Percentiles rank a stretch among this genome's conserved stretches.
These are phyloP conservation scores for Misgurnus anguillicaudatus DNA, from an alignment of 2,113 vertebrate genomes.

Conservation along the genomic window DNA sequence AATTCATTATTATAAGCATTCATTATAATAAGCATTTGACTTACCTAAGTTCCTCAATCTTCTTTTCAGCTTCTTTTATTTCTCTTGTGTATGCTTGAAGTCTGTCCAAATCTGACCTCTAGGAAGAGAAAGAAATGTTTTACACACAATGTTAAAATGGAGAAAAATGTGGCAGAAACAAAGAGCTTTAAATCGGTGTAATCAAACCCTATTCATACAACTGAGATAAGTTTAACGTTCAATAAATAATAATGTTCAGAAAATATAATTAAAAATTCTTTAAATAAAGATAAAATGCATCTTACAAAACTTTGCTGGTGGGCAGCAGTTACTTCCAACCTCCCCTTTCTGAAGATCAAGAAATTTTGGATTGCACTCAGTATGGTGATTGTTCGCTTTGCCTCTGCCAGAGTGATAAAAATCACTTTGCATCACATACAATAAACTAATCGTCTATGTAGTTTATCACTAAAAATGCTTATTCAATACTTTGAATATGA, in stretches of 20 bases:
- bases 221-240: too few species aligned
- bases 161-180: too few species aligned
- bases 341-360: conserved; percentile 84
- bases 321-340: conserved; percentile 72
- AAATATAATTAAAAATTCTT: not conserved
- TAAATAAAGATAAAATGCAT: not conserved
- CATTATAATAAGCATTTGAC: too few species aligned
- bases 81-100: conserved; percentile 72
- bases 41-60: conserved; percentile 86
- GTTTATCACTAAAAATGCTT: not conserved
- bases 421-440: not conserved
- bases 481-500: not conserved
- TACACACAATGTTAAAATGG: too few species aligned
- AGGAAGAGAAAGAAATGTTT: not conserved
- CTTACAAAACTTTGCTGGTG: conserved; percentile 83
- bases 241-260: too few species aligned
- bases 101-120: conserved; percentile 84
- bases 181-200: too few species aligned
- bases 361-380: conserved; percentile 92
- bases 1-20: too few species aligned
- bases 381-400: conserved; percentile 81
- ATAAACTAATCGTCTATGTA: not conserved
- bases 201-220: too few species aligned
- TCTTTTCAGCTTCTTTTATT: conserved; percentile 76
- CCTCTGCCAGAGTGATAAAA: conserved; percentile 70